Evolutionary conservation across 2,797 vertebrate genomes (phyloP), one percentile per base, ranked within the genome.

Genomic region (Enteromius radiatus): DNA sequence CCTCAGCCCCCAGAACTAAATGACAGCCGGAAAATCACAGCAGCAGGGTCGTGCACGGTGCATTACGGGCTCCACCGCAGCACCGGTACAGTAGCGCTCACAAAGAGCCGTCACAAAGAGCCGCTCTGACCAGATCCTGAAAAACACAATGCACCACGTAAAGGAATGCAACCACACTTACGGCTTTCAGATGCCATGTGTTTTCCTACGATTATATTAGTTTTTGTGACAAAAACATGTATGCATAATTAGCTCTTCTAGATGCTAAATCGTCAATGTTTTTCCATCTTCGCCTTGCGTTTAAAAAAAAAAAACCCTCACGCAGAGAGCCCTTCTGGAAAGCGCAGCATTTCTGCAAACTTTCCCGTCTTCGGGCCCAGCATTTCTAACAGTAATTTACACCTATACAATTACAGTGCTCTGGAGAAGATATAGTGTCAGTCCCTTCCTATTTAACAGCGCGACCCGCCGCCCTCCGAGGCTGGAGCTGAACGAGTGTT

Each of bases 11-110:
- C 88, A 88, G 88, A 87, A 87, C 82, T 92, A 93, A 94, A 91
- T 93, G 92, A 92, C 93, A 94, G 89, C 91, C 87, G 90, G 89
- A 94, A 94, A 94, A 93, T 94, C 90, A 89, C 90, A 92, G 90
- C 91, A 92, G 91, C 86, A 90, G 89, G 91, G 92, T 91, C 88
- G 90, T 90, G 90, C 90, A 91, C 5, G 82, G 82, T 88, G 86
- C 86, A 90, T 92, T 90, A 92, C 73, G 82, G 82, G 70, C 86
- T 86, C 70, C 82, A 84, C 84, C 76, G 23, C 78, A 82, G 86
- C 81, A 76, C 41, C 78, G 70, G 68, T 91, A 87, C 86, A 88
- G 88, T 85, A 84, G 45, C 45, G 78, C 14, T 47, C 45, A 47
- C 45, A 47, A 47, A 47, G 45, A 47, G 28, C 77, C 59, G 38